Evolutionary conservation across 2,113 vertebrate genomes (phyloP).

Genomic region (Erinaceus europaeus): DNA sequence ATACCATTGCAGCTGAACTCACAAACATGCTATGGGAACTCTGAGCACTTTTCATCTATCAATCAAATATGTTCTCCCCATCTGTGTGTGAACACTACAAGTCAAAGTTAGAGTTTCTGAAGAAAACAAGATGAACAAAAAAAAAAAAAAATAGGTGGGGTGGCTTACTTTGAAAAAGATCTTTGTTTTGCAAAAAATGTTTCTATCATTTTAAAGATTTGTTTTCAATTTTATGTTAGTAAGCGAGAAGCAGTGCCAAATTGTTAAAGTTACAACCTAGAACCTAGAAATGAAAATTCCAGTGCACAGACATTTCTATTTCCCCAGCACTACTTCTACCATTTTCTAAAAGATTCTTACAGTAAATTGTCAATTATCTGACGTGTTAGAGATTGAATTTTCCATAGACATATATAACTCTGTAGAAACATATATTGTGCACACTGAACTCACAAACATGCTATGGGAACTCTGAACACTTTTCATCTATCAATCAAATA

Average conservation of each 20-base stretch:
- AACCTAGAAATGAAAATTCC: no score
- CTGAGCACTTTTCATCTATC: constrained; percentile 11
- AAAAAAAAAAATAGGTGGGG: background rate
- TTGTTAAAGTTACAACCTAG: no score
- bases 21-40: background rate
- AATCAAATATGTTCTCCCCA: constrained; percentile 16
- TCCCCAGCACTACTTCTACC: no score
- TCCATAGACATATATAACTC: no score
- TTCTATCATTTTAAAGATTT: background rate
- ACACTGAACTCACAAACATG: constrained; percentile 14
- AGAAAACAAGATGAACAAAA: background rate
- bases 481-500: constrained; percentile 37
- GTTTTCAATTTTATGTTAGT: no score
- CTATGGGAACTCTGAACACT: background rate
- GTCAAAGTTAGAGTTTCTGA: constrained; percentile 5
- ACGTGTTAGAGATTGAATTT: no score
- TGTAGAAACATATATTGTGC: background rate
- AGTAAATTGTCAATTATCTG: no score
- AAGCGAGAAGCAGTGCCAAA: no score
- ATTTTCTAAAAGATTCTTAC: no score
- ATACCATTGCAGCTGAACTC: constrained; percentile 8
- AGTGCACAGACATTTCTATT: no score
- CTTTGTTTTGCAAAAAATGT: background rate
- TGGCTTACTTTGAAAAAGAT: background rate
- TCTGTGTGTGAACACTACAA: background rate